Percentiles rank a stretch among this genome's conserved stretches.
These are phyloP conservation scores for Agonopterix arenella DNA, from an alignment of 2,888 invertebrate species.

Conservation along the genomic window DNA sequence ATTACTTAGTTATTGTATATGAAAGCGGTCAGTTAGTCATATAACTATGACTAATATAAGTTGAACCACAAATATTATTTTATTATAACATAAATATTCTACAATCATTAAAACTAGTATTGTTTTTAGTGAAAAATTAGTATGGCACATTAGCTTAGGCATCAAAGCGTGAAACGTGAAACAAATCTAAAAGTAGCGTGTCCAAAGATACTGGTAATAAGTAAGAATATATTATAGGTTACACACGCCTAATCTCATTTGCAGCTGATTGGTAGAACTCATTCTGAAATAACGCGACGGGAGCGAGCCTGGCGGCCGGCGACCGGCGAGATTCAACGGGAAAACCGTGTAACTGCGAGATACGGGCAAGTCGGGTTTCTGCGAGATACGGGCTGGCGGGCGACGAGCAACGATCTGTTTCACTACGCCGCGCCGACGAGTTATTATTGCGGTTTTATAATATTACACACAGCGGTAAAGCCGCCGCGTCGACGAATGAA, in stretches of 20 bases:
- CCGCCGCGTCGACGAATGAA: neutral
- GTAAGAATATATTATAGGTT: conserved; percentile 9
- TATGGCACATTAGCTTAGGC: neutral
- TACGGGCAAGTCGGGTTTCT: neutral
- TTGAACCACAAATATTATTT: too few relatives aligned
- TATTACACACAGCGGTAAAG: neutral
- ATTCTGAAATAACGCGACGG: conserved; percentile 10
- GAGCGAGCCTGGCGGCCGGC: neutral
- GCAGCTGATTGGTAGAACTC: conserved; percentile 18
- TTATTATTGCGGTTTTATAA: conserved; percentile 7
- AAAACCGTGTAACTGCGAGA: neutral
- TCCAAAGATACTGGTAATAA: conserved; percentile 1
- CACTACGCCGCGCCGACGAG: neutral
- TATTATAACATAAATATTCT: too few relatives aligned
- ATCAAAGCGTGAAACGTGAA: conserved; percentile 3
- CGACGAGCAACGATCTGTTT: conserved; percentile 1
- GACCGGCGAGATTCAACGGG: neutral
- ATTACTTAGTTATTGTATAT: too few relatives aligned
- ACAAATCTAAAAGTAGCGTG: conserved; percentile 5
- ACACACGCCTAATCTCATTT: conserved; percentile 26
- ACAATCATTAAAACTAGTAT: too few relatives aligned
- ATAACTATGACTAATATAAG: too few relatives aligned
- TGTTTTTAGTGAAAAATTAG: neutral
- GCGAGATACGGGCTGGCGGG: neutral
- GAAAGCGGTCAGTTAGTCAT: too few relatives aligned